phyloP scores from a whole-genome alignment of 2,113 vertebrate genomes.

The Chamaea fasciata region DNA sequence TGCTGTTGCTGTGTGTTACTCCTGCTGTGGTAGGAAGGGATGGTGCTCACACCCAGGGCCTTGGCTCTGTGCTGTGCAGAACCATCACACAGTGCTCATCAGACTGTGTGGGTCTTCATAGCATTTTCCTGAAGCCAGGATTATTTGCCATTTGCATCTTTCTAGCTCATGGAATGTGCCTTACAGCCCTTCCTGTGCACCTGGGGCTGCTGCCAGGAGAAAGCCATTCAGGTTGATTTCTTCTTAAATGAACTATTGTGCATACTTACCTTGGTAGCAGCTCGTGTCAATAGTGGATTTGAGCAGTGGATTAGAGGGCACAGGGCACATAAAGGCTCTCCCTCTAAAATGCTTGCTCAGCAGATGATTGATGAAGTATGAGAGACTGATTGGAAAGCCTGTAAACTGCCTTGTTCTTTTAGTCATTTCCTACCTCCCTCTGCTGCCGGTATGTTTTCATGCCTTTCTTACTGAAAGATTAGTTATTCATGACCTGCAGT shows the following conservation, averaged over 20 bases:
- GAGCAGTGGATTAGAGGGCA: neutral
- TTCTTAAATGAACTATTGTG: neutral
- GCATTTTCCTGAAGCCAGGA: neutral
- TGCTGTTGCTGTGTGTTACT: fast-evolving
- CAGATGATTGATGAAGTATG: slow-evolving; percentile 11
- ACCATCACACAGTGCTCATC: neutral
- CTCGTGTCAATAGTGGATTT: neutral
- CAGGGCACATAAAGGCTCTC: neutral
- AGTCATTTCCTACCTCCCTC: neutral
- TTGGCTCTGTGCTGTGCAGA: neutral
- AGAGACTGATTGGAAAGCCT: neutral
- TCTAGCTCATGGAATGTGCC: neutral
- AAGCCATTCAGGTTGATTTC: neutral
- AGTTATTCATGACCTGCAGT: neutral
- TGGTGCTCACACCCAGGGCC: neutral
- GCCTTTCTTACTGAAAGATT: neutral
- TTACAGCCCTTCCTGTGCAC: neutral
- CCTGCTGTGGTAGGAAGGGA: neutral
- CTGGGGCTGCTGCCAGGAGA: neutral
- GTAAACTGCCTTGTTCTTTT: neutral
- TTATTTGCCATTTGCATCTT: neutral
- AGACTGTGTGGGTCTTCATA: fast-evolving
- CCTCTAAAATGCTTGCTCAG: neutral
- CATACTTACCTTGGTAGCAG: neutral
- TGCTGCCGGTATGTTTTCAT: neutral